Base-by-base conservation (phyloP, 2,113 vertebrate species). In the Alexandromys fortis region DNA sequence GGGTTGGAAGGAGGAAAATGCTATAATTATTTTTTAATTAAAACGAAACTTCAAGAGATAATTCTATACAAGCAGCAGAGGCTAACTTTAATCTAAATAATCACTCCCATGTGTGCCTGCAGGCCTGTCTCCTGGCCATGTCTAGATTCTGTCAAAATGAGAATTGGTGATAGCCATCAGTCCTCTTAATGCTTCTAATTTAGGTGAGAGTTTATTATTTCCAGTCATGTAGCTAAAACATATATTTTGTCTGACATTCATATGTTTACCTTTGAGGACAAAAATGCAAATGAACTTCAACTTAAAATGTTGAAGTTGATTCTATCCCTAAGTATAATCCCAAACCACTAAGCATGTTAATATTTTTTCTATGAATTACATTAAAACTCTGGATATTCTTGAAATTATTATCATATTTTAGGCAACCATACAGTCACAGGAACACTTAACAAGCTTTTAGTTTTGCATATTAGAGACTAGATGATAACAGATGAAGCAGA, bases 221-320 rank as follows among this genome's bases (percentile, higher is more conserved):
- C 6, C 49, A 58, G 73, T 87, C 83, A 97, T 95, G 61, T 77
- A 96, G 1, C 49, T 89, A 81, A 89, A 55, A 63, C 49, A 76
- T 14, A 86, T 63, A 86, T 65, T 92, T 89, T 9, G 49, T 42
- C 0, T 96, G 88, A 86, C 63, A 96, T 94, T 97, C 95, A 38
- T 19, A 95, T 81, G 92, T 97, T 97, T 91, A 81, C 87, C 86
- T 98, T 83, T 94, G 85, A 96, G 65, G 4, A 63, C 55, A 90
- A 83, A 89, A 79, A 52, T 33, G 0, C 13, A 63, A 94, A 85
- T 52, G 89, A 75, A 22, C 24, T 16, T 55, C 28, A 93, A 28
- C 11, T 22, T 49, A 14, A 70, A 70, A n/a, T 12, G 8, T 0
- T 77, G 10, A 0, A 87, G 22, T 26, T 70, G 90, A 5, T 38